These are phyloP conservation scores for Loris lydekkerianus DNA, from an alignment of 2,797 vertebrate species.

Conservation along the genomic window DNA sequence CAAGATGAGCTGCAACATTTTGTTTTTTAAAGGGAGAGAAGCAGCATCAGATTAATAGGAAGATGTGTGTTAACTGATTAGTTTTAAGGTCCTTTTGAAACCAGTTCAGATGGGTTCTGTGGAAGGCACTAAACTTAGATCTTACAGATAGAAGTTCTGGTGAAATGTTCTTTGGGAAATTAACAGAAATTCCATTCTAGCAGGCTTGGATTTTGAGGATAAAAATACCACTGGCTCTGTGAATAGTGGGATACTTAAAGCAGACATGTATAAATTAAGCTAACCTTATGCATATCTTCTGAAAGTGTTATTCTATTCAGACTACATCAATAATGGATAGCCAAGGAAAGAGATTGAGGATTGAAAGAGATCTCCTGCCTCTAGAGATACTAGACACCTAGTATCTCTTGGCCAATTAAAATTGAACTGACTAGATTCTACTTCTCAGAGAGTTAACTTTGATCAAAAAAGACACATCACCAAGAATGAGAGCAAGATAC, in stretches of 20 bases:
- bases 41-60: background rate
- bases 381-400: background rate
- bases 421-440: conserved; percentile 18
- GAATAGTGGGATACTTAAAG: conserved; percentile 57
- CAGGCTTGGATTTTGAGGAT: conserved; percentile 74
- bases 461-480: conserved; percentile 3
- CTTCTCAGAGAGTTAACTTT: conserved; percentile 45
- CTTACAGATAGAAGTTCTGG: conserved; percentile 60
- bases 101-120: conserved; percentile 36
- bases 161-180: conserved; percentile 64
- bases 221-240: conserved; percentile 75
- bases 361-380: background rate
- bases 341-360: background rate
- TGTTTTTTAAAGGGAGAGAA: background rate
- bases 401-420: background rate
- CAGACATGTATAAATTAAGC: conserved; percentile 72
- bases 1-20: background rate
- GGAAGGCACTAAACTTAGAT: conserved; percentile 62
- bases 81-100: conserved; percentile 53
- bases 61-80: background rate
- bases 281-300: conserved; percentile 66
- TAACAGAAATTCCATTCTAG: conserved; percentile 67
- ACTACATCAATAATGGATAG: background rate
- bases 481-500: background rate
- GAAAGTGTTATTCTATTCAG: conserved; percentile 54